A percentile compares a stretch with the other conserved stretches of the same genome.
Evolutionary conservation across 35 echinoderm and acorn worm species (phyloP).

Genomic region (Stichopus chloronotus): DNA sequence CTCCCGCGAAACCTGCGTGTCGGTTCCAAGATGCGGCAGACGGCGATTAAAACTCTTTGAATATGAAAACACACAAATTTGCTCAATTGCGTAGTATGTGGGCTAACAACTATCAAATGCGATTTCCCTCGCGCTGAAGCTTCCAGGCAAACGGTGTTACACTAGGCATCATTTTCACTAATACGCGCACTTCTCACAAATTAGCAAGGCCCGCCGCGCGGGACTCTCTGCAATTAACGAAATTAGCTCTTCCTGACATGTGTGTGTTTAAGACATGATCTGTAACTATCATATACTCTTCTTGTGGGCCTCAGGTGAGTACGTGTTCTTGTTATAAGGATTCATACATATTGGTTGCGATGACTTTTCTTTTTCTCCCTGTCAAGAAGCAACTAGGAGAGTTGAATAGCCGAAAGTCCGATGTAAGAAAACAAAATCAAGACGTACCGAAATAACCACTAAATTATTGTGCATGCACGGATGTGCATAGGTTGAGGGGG

Average conservation of each 20-base stretch:
- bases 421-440: not conserved
- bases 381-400: slow-evolving; percentile 19
- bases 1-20: not conserved
- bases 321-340: slow-evolving; percentile 23
- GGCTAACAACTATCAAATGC: slow-evolving; percentile 42
- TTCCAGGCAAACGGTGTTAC: slow-evolving; percentile 37
- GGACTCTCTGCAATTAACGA: slow-evolving; percentile 41
- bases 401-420: slow-evolving; percentile 39
- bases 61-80: slow-evolving; percentile 39
- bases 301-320: slow-evolving; percentile 38
- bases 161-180: slow-evolving; percentile 35
- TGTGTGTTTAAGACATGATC: slow-evolving; percentile 38
- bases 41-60: not conserved
- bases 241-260: slow-evolving; percentile 33
- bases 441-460: not conserved
- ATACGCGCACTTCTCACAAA: slow-evolving; percentile 27
- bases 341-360: slow-evolving; percentile 22
- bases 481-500: too few species aligned
- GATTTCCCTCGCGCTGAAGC: slow-evolving; percentile 50
- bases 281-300: not conserved
- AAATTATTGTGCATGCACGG: not conserved
- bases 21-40: not conserved
- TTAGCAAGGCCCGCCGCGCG: slow-evolving; percentile 49
- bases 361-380: not conserved
- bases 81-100: slow-evolving; percentile 36